Evolutionary conservation across 2,797 vertebrate species (phyloP).

Genomic region (Catamblyrhynchus diadema): DNA sequence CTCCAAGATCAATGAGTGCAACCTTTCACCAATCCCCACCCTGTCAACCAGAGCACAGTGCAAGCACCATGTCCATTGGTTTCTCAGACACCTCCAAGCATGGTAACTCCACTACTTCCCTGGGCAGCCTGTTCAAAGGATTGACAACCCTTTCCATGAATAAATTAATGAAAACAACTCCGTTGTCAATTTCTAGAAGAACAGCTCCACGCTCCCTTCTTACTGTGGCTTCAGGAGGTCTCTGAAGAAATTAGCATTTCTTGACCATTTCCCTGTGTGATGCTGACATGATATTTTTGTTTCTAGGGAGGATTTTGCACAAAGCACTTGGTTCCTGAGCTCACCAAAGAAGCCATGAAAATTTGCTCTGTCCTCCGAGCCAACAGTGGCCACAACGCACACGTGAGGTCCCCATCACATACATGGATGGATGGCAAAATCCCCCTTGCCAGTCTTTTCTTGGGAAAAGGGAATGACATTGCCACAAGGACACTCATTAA

Average conservation of each 20-base stretch:
- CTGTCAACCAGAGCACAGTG: not conserved
- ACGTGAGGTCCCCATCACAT: not conserved
- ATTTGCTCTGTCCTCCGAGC: rapidly evolving
- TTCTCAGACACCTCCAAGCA: not conserved
- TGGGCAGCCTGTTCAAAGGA: not conserved
- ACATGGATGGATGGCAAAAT: not conserved
- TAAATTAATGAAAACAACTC: not conserved
- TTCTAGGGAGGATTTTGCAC: not conserved
- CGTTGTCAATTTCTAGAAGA: not conserved
- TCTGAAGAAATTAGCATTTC: not conserved
- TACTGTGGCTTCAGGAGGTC: not conserved
- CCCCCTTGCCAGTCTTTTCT: not conserved
- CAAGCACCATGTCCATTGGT: not conserved
- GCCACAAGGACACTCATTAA: not conserved
- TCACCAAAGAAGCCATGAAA: not conserved
- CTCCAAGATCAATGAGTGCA: not conserved
- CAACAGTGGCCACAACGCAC: not conserved
- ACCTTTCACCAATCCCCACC: not conserved
- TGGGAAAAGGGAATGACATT: not conserved
- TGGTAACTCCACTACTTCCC: not conserved
- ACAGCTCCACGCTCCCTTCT: not conserved
- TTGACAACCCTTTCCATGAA: not conserved
- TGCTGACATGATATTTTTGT: not conserved
- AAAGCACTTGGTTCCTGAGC: not conserved
- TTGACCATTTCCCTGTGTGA: not conserved